Evolutionary conservation across 2,113 vertebrate species (phyloP).

Genomic region (human (Homo sapiens)): DNA sequence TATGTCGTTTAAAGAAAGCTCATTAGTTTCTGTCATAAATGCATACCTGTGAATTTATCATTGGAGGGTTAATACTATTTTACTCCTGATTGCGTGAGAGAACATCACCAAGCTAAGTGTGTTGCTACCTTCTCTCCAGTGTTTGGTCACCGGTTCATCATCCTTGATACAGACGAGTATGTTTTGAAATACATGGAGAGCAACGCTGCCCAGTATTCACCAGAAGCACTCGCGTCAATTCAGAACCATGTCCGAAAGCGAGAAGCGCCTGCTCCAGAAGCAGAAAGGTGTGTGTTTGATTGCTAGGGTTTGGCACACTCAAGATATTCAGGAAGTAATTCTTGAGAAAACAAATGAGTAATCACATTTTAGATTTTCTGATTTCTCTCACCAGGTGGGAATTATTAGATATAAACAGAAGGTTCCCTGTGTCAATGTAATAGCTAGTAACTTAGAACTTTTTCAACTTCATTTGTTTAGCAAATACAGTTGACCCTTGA

Average conservation of each 20-base stretch:
- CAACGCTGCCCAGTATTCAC: constrained; percentile 84
- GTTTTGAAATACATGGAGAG: constrained; percentile 92
- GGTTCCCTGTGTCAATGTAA: neutral
- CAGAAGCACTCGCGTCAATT: constrained; percentile 86
- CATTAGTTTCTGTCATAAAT: neutral
- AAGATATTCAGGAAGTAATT: neutral
- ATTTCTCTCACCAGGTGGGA: neutral
- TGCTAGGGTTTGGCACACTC: neutral
- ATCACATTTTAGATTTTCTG: constrained; percentile 1
- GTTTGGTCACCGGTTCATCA: constrained; percentile 91
- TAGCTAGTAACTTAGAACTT: neutral
- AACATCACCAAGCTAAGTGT: neutral
- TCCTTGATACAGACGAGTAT: constrained; percentile 89
- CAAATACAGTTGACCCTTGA: neutral
- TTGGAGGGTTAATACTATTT: neutral
- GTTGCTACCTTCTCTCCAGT: constrained; percentile 82
- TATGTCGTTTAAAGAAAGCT: neutral
- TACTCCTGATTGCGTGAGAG: neutral
- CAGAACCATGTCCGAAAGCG: constrained; percentile 71
- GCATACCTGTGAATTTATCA: neutral
- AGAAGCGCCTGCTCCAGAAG: constrained; percentile 20
- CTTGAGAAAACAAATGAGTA: neutral
- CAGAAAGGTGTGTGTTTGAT: constrained; percentile 77
- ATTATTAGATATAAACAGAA: neutral
- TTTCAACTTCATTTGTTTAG: neutral